Evolutionary conservation across 2,888 invertebrate genomes (phyloP), one percentile per base, ranked within the genome.

Genomic region (Polydrusus cervinus): DNA sequence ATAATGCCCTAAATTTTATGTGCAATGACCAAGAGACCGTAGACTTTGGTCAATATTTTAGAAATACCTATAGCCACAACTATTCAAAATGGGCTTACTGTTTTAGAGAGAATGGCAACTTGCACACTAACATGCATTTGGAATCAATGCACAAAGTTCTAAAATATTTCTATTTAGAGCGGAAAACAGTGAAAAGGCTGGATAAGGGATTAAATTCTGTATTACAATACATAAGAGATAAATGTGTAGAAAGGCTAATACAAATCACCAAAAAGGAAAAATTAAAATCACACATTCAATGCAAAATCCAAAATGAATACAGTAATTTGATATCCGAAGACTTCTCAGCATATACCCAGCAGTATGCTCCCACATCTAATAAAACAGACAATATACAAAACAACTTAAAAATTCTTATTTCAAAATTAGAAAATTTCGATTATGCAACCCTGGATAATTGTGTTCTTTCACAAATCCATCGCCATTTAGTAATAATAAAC

Each of bases 41-140:
- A 7, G 3, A 18, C 13, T 55, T 55, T 55, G 55, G 55, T 1
- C 16, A 55, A 14, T 55, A 55, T 55, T 55, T 55, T 55, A 16
- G 3, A 13, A 55, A 55, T 55, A 55, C 55, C 20, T 55, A 55
- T n/a, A 55, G 55, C 34, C 20, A 55, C 18, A 55, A 55, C 18
- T 55, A 13, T 34, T 14, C 1, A 55, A 55, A 55, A 55, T 55
- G 55, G 55, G 55, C 55, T 16, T n/a, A n/a, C n/a, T n/a, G n/a
- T n/a, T 55, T 55, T 55, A 25, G 55, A 34, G 7, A 40, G 8
- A 11, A 40, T 1, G 3, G 10, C 3, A n/a, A 38, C 7, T 34
- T 67, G n/a, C 71, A 53, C 18, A 75, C 67, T 7, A 67, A 67
- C 13, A 67, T 67, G 67, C 67, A 53, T 16, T 16, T 67, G 10